These are phyloP conservation scores for Triops cancriformis DNA, from an alignment of 1,140 invertebrate genomes.

Conservation along the genomic window DNA sequence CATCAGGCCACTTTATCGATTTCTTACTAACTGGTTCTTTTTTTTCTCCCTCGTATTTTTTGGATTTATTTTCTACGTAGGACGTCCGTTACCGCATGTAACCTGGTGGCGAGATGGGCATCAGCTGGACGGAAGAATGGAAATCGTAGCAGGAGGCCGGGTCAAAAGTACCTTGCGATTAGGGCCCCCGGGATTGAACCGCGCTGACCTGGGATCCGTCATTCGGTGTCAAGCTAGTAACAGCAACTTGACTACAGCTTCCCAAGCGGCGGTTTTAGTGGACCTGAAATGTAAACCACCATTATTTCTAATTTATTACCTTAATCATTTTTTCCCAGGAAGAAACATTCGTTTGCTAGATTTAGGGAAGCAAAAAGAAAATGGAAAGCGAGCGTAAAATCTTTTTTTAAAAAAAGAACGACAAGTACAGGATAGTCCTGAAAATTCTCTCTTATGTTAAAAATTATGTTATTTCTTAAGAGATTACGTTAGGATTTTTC, in stretches of 20 bases:
- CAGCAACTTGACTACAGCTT: constrained; percentile 63
- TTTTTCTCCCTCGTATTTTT: neutral
- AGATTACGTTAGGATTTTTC: too few species aligned
- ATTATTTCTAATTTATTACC: neutral
- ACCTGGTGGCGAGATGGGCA: constrained; percentile 68
- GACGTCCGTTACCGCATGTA: constrained; percentile 64
- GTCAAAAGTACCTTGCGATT: constrained; percentile 62
- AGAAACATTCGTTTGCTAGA: too few species aligned
- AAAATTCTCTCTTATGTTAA: too few species aligned
- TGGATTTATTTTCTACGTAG: constrained; percentile 42
- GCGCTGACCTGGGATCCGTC: constrained; percentile 67
- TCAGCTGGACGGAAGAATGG: constrained; percentile 47
- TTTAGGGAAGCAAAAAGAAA: too few species aligned
- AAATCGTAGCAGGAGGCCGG: constrained; percentile 44
- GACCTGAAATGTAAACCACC: constrained; percentile 81
- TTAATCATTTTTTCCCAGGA: neutral
- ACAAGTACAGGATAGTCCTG: too few species aligned
- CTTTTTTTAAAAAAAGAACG: too few species aligned
- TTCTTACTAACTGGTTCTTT: neutral
- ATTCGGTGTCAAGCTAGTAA: constrained; percentile 76
- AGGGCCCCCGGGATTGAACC: constrained; percentile 50
- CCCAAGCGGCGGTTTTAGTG: constrained; percentile 67
- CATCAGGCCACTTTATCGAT: neutral
- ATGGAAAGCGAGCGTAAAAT: too few species aligned
- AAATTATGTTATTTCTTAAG: too few species aligned